phyloP scores from a whole-genome alignment of 2,888 invertebrate species.

The Macropis europaea region DNA sequence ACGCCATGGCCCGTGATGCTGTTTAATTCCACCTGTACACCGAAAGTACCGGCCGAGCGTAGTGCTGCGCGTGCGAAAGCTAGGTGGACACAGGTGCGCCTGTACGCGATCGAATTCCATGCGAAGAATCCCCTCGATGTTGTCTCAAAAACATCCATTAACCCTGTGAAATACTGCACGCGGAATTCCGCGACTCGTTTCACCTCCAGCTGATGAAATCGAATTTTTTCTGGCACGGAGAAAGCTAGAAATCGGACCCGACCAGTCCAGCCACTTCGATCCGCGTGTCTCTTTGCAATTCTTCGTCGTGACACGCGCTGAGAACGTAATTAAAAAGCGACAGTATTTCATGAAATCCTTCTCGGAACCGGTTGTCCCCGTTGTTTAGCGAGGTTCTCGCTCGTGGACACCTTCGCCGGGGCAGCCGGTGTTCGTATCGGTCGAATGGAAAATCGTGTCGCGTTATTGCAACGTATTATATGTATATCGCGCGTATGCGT shows the following conservation, averaged over 20 bases:
- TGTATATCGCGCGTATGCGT: slow-evolving; percentile 15
- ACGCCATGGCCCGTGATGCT: slow-evolving; percentile 30
- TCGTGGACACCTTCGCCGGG: not conserved
- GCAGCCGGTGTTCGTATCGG: slow-evolving; percentile 6
- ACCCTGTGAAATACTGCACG: too few relatives aligned
- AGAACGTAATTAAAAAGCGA: slow-evolving; percentile 23
- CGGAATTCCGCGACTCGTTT: not conserved
- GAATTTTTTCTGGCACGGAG: slow-evolving; percentile 8
- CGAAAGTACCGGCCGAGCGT: slow-evolving; percentile 51
- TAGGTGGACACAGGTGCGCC: slow-evolving; percentile 18
- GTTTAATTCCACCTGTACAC: slow-evolving; percentile 54
- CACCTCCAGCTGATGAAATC: slow-evolving; percentile 6
- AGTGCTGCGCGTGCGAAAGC: slow-evolving; percentile 9
- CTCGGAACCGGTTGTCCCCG: slow-evolving; percentile 9
- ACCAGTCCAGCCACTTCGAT: slow-evolving; percentile 22
- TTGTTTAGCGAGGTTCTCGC: not conserved
- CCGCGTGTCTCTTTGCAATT: slow-evolving; percentile 8
- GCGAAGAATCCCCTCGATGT: slow-evolving; percentile 51
- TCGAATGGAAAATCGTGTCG: slow-evolving; percentile 32
- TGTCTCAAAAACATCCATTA: too few relatives aligned
- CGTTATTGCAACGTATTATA: slow-evolving; percentile 8
- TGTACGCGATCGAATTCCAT: slow-evolving; percentile 26
- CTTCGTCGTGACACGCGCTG: slow-evolving; percentile 16
- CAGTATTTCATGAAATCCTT: slow-evolving; percentile 10
- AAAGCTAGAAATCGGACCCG: slow-evolving; percentile 19